These are phyloP conservation scores for Platycercus adscitus DNA, from an alignment of 2,113 vertebrate genomes.

Conservation along the genomic window DNA sequence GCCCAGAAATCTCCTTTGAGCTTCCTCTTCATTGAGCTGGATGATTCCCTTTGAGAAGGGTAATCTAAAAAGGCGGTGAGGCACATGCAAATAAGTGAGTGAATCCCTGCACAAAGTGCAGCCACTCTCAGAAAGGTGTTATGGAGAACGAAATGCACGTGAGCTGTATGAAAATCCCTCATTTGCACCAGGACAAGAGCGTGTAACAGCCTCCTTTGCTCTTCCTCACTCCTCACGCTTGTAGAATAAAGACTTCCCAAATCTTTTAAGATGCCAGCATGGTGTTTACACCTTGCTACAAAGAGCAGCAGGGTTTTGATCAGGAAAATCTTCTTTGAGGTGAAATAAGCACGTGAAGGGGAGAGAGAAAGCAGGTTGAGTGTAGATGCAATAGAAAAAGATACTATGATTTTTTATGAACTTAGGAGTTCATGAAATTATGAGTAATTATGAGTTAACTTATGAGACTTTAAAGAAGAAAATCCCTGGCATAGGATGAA, in stretches of 20 bases:
- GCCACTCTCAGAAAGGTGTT: background rate
- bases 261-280: background rate
- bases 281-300: background rate
- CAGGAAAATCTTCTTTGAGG: background rate
- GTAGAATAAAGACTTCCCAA: background rate
- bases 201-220: background rate
- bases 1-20: background rate
- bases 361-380: background rate
- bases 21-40: background rate
- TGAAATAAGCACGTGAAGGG: background rate
- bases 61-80: background rate
- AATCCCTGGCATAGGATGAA: background rate
- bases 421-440: background rate
- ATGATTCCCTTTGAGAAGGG: background rate
- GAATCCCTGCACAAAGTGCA: background rate
- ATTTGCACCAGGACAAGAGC: background rate
- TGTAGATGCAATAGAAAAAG: background rate
- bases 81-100: background rate
- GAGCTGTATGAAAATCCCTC: background rate
- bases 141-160: background rate
- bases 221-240: background rate
- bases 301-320: background rate
- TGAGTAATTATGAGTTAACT: background rate
- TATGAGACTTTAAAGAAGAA: background rate
- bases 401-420: constrained; percentile 11